Percentiles rank a stretch among this genome's conserved stretches.
phyloP scores from a whole-genome alignment of 2,113 vertebrate species.

The Blennius ocellaris region DNA sequence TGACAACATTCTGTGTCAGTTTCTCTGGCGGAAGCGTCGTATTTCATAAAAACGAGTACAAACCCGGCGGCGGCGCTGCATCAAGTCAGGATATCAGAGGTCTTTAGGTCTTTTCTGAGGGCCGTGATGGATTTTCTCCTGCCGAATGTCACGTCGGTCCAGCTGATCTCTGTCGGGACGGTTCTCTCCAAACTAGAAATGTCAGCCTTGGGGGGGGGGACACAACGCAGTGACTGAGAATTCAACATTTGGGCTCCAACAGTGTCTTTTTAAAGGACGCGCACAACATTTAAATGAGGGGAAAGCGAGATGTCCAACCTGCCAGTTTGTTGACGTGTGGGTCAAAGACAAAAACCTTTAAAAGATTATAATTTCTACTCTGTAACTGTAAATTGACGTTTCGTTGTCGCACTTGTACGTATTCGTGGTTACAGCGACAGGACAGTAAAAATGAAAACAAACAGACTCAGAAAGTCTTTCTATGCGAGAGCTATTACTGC shows the following conservation, averaged over 20 bases:
- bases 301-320: too few relatives aligned
- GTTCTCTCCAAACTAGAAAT: conserved; percentile 20
- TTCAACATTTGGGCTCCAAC: neutral
- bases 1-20: neutral
- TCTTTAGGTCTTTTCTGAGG: conserved; percentile 11
- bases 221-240: conserved; percentile 4
- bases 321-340: too few relatives aligned
- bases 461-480: too few relatives aligned
- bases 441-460: too few relatives aligned
- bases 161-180: neutral
- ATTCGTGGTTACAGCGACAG: too few relatives aligned
- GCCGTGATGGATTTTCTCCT: conserved; percentile 17
- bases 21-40: neutral
- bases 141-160: neutral
- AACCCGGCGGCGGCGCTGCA: conserved; percentile 11
- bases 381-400: too few relatives aligned
- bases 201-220: conserved; percentile 15
- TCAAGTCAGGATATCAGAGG: conserved; percentile 14
- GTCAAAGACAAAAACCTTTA: too few relatives aligned
- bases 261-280: neutral
- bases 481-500: too few relatives aligned
- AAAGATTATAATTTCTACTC: too few relatives aligned
- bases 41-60: conserved; percentile 4
- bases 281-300: too few relatives aligned
- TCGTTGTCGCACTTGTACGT: too few relatives aligned